These are phyloP conservation scores for Lamprotornis superbus DNA, from an alignment of 2,113 vertebrate species.

Conservation along the genomic window DNA sequence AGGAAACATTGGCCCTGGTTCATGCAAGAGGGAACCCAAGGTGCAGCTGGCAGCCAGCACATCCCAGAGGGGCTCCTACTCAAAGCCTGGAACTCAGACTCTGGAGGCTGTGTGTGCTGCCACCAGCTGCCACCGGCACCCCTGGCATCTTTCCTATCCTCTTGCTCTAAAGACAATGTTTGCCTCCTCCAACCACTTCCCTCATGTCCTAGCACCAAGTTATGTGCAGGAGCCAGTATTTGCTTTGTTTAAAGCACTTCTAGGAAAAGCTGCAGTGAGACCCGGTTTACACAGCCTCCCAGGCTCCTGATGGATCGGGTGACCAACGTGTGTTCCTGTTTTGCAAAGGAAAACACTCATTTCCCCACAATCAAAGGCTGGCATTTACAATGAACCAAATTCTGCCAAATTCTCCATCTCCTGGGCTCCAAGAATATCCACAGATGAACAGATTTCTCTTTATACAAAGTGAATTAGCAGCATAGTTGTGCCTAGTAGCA, in stretches of 20 bases:
- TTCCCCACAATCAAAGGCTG: constrained; percentile 26
- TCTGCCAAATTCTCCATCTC: neutral
- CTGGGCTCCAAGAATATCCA: neutral
- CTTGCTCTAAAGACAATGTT: neutral
- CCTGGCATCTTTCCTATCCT: neutral
- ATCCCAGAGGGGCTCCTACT: neutral
- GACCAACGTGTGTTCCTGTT: neutral
- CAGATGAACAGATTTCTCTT: neutral
- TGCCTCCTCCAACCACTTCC: neutral
- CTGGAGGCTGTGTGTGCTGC: neutral
- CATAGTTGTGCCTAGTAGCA: neutral
- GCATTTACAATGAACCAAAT: constrained; percentile 27
- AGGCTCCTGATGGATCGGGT: neutral
- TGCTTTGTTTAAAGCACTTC: neutral
- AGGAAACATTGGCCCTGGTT: neutral
- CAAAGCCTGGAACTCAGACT: neutral
- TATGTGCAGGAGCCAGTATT: neutral
- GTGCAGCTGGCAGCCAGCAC: neutral
- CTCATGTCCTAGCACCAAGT: neutral
- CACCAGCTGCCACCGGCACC: neutral
- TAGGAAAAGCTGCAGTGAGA: neutral
- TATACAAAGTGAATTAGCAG: neutral
- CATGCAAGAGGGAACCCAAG: neutral
- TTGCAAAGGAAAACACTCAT: constrained; percentile 35
- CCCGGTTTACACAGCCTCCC: neutral